Evolutionary conservation across 1,140 invertebrate species (phyloP), one percentile per base, ranked within the genome.

Genomic region (Manduca sexta): DNA sequence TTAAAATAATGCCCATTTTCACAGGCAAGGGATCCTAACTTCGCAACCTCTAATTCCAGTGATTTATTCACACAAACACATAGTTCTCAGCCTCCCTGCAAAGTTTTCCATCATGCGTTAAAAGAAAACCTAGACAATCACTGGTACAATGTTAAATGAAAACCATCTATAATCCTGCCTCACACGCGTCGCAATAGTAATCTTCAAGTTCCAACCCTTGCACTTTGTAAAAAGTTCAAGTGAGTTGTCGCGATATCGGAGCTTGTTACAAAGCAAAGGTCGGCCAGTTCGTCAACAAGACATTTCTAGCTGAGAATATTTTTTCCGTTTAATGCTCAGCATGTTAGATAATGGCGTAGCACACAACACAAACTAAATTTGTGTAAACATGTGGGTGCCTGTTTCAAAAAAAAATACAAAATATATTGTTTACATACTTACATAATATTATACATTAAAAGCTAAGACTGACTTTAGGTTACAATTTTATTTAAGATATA

Each of bases 1-100:
- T 92, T 91, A 92, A 93, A 93, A 89, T 93, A 93, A 93, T 93
- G 92, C 90, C 88, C 88, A 91, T 92, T 91, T 91, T 91, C 90
- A 90, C 88, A 87, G 84, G 83, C 86, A 86, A 82, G 82, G 84
- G 77, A 80, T 84, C 75, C 76, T 74, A 81, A 78, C 76, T 72
- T 67, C 74, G 64, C 74, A 70, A 81, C 66, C 74, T 55, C 73
- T 71, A 64, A 71, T 70, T 72, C 66, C 74, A 83, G 82, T 85
- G 78, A 84, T 62, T 66, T 67, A 69, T 70, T 74, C 82, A 82
- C 71, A 75, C 79, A 71, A 72, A 69, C 78, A 66, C 70, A 60
- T 78, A 80, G 81, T 84, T 83, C 76, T 83, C 78, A 80, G 74
- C 82, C 75, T 82, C 74, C 78, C 78, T 80, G 79, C 82, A 85